Conservation (phyloP, 2,797 vertebrate genomes). For the Arctocebus calabarensis region DNA sequence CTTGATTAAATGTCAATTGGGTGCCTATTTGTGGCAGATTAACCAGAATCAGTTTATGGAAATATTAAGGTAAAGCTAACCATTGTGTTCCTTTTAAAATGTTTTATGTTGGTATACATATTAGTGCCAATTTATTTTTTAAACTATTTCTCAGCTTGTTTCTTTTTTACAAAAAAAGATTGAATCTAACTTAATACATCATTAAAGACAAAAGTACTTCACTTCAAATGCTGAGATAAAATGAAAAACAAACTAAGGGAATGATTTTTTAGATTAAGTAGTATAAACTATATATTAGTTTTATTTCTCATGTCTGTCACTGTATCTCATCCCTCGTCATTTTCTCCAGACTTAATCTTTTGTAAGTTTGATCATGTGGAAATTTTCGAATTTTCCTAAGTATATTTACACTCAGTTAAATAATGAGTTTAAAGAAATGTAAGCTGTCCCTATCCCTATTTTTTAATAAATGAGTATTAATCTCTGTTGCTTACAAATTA, state of each 20-base stretch:
- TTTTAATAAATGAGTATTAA: neutral
- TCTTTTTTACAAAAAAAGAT: neutral
- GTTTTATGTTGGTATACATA: slow-evolving; percentile 24
- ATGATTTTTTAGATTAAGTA: neutral
- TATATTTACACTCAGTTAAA: neutral
- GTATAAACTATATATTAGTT: neutral
- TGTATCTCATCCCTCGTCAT: neutral
- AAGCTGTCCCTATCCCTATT: neutral
- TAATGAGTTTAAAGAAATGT: neutral
- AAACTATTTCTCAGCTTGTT: neutral
- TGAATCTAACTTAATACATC: neutral
- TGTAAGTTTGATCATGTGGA: neutral
- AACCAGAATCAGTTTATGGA: slow-evolving; percentile 79
- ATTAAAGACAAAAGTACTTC: neutral
- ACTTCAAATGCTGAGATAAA: neutral
- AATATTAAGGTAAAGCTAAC: slow-evolving; percentile 70
- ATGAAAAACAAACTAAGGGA: neutral
- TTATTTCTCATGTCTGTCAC: neutral
- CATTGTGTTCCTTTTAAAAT: slow-evolving; percentile 28
- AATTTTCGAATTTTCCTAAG: neutral
- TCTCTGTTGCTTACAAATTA: neutral
- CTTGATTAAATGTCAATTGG: slow-evolving; percentile 85
- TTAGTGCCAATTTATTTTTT: neutral
- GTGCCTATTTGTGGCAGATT: slow-evolving; percentile 83
- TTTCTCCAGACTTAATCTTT: neutral